phyloP scores from a whole-genome alignment of 2,888 invertebrate species.

The Punctoribates punctum region DNA sequence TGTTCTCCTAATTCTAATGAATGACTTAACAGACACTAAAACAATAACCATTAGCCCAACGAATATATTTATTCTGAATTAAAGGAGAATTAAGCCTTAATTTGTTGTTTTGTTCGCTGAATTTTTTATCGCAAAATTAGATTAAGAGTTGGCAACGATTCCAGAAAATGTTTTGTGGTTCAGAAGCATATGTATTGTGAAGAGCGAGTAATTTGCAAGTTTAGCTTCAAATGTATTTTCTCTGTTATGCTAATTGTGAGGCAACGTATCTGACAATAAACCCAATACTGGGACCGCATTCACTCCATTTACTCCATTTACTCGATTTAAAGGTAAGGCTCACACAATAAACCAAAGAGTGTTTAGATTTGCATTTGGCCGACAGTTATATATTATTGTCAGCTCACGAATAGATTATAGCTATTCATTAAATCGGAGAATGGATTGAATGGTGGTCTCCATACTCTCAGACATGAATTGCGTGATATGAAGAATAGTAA shows the following conservation, averaged over 20 bases:
- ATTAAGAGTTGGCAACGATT: neutral
- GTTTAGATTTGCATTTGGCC: neutral
- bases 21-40: too few relatives aligned
- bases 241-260: slow-evolving; percentile 18
- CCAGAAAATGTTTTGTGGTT: too few relatives aligned
- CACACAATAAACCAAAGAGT: neutral
- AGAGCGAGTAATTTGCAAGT: neutral
- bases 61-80: neutral
- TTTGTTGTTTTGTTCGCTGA: neutral
- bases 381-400: neutral
- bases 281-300: neutral
- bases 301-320: too few relatives aligned
- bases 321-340: too few relatives aligned
- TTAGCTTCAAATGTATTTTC: neutral
- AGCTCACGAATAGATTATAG: neutral
- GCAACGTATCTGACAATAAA: neutral
- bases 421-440: neutral
- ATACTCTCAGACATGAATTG: neutral
- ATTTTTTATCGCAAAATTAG: neutral
- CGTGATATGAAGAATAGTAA: neutral
- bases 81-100: neutral
- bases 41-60: neutral
- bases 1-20: neutral
- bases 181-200: neutral
- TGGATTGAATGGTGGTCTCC: too few relatives aligned